A percentile compares a stretch with the other conserved stretches of the same genome.
Conservation (phyloP, 2,888 invertebrate genomes). For the Eucriotettix oculatus region DNA sequence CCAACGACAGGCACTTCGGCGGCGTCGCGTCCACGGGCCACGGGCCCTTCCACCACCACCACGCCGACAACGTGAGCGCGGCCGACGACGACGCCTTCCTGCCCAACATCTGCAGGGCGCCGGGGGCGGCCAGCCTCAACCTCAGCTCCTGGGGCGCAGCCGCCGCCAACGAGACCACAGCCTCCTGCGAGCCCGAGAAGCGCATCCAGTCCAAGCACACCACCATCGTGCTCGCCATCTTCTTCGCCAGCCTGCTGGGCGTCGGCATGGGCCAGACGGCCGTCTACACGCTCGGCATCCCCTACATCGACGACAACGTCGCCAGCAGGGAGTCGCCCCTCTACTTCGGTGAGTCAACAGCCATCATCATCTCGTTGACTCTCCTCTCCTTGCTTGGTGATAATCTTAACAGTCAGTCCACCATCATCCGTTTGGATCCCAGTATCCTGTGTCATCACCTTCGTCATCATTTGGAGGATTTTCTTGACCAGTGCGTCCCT, state of each 20-base stretch:
- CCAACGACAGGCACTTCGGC: conserved; percentile 29
- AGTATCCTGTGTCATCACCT: too few species aligned
- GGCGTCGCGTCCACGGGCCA: conserved; percentile 20
- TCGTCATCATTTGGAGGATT: too few species aligned
- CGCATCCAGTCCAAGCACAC: conserved; percentile 59
- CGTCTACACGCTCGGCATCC: conserved; percentile 80
- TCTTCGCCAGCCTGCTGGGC: conserved; percentile 72
- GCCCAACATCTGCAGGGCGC: conserved; percentile 13
- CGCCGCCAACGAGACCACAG: conserved; percentile 1
- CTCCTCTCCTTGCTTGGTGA: too few species aligned
- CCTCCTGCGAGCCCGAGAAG: conserved; percentile 38
- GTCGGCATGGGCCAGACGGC: conserved; percentile 88
- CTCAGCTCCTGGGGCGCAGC: neutral
- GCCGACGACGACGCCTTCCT: neutral
- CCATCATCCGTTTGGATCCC: too few species aligned
- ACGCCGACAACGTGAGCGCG: conserved; percentile 8
- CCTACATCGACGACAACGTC: conserved; percentile 87
- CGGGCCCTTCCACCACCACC: conserved; percentile 16
- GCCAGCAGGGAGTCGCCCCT: conserved; percentile 81
- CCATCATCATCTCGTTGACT: neutral
- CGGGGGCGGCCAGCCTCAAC: conserved; percentile 1
- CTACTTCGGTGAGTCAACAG: conserved; percentile 58
- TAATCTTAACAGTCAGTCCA: too few species aligned
- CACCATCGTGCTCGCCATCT: conserved; percentile 68
- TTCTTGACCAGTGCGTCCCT: too few species aligned